A percentile compares a stretch with the other conserved stretches of the same genome.
Evolutionary conservation across 2,888 invertebrate species (phyloP).

Genomic region (Neria commutata): DNA sequence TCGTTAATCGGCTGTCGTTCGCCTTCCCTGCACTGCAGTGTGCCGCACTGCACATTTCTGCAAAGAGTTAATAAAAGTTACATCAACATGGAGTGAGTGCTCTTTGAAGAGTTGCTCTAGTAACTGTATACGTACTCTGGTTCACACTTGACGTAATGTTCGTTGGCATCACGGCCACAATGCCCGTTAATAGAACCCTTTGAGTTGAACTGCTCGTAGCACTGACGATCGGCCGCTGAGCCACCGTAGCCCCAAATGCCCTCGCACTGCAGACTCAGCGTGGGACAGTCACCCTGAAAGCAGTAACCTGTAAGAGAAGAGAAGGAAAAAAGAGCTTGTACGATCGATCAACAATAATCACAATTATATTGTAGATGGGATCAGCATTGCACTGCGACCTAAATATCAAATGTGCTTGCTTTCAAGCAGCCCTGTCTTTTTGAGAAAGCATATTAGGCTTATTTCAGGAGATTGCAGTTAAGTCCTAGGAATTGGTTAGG

Average conservation of each 20-base stretch:
- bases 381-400: too few relatives aligned
- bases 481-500: too few relatives aligned
- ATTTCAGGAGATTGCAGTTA: too few relatives aligned
- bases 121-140: constrained; percentile 76
- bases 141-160: constrained; percentile 85
- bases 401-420: too few relatives aligned
- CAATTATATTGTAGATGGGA: too few relatives aligned
- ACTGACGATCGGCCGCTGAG: constrained; percentile 80
- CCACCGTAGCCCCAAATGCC: constrained; percentile 92
- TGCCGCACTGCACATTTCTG: constrained; percentile 92
- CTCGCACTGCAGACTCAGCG: constrained; percentile 85
- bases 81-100: neutral
- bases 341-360: too few relatives aligned
- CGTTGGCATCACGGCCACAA: constrained; percentile 82
- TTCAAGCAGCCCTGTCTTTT: too few relatives aligned
- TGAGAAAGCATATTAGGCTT: too few relatives aligned
- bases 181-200: constrained; percentile 95
- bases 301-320: constrained; percentile 72
- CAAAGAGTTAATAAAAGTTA: neutral
- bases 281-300: constrained; percentile 91
- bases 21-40: constrained; percentile 92
- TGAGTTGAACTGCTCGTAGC: constrained; percentile 94
- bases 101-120: too few relatives aligned
- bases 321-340: constrained; percentile 6
- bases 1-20: constrained; percentile 79